Evolutionary conservation across 2,888 invertebrate genomes (phyloP).

Genomic region (Lathronympha strigana): DNA sequence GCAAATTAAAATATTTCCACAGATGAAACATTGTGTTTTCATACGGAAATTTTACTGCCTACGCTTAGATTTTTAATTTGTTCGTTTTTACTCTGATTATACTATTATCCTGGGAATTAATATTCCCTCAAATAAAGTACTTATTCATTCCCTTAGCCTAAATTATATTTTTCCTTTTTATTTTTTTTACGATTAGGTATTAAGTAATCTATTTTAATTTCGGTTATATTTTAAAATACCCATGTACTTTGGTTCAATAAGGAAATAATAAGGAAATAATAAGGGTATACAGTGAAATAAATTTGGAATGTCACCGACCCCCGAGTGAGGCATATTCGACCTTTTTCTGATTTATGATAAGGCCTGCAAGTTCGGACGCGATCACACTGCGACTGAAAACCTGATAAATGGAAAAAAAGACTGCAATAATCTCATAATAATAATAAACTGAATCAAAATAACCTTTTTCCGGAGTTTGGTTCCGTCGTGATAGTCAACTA

Average conservation of each 20-base stretch:
- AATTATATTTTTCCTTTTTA: too few species aligned
- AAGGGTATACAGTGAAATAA: constrained; percentile 38
- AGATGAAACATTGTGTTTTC: constrained; percentile 38
- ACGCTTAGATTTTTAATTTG: constrained; percentile 15
- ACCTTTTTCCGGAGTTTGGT: too few species aligned
- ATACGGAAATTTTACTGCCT: constrained; percentile 30
- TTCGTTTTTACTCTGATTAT: background rate
- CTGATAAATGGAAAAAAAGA: too few species aligned
- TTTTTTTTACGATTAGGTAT: too few species aligned
- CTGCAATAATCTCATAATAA: too few species aligned
- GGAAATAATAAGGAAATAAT: background rate
- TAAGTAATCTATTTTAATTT: too few species aligned
- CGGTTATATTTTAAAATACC: too few species aligned
- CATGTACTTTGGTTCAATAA: background rate
- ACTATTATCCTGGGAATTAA: background rate
- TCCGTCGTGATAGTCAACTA: too few species aligned
- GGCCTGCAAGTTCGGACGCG: constrained; percentile 48
- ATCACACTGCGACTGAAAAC: constrained; percentile 14
- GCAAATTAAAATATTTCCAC: constrained; percentile 41
- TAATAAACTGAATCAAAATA: too few species aligned
- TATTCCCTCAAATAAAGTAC: too few species aligned
- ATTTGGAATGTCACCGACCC: constrained; percentile 50
- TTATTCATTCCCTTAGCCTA: too few species aligned
- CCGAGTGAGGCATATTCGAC: constrained; percentile 68
- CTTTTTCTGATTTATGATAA: constrained; percentile 76